A percentile compares a stretch with the other conserved stretches of the same genome.
Evolutionary conservation across 2,797 vertebrate genomes (phyloP).

Genomic region (Linurgus olivaceus): DNA sequence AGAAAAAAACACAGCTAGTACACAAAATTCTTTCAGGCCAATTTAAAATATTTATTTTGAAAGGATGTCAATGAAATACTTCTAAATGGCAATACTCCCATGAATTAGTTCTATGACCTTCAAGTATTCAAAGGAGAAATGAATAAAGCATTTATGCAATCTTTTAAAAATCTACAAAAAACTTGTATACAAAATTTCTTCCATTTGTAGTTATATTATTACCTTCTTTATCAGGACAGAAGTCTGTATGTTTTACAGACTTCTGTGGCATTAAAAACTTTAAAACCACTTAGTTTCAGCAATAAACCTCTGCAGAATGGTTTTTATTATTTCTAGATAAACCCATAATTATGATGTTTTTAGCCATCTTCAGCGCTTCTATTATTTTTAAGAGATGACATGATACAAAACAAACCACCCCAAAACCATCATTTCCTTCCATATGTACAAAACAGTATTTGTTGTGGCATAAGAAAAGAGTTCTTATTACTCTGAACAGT

Average conservation of each 20-base stretch:
- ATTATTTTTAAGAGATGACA: neutral
- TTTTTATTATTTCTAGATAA: neutral
- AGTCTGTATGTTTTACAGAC: neutral
- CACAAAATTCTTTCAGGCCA: neutral
- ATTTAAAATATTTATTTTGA: slow-evolving; percentile 1
- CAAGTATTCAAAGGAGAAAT: neutral
- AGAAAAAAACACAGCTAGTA: neutral
- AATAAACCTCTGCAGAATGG: neutral
- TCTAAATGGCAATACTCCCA: neutral
- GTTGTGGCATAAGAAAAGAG: neutral
- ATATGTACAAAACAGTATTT: neutral
- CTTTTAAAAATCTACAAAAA: neutral
- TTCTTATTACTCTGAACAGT: neutral
- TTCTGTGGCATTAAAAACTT: neutral
- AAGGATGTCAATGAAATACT: neutral
- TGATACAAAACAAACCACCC: neutral
- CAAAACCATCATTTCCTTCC: neutral
- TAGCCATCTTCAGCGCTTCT: neutral
- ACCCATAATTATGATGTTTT: neutral
- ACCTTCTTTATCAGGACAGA: neutral
- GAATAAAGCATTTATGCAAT: neutral
- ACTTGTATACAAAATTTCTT: neutral
- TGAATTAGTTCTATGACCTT: neutral
- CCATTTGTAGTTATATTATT: neutral
- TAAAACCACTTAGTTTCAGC: neutral